Evolutionary conservation across 2,113 vertebrate species (phyloP).

Genomic region (Charina bottae): DNA sequence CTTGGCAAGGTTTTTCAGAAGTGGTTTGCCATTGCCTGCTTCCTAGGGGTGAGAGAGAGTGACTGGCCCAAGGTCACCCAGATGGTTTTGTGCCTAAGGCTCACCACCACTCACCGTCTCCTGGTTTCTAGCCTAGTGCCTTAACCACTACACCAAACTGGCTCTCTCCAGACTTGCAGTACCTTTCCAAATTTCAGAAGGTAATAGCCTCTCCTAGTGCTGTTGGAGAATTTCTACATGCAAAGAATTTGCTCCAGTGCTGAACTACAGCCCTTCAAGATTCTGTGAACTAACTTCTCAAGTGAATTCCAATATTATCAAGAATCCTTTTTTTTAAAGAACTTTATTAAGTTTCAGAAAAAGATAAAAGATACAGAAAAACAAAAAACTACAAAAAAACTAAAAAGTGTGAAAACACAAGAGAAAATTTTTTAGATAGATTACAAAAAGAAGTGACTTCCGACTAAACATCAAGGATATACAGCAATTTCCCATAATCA

Average conservation of each 20-base stretch:
- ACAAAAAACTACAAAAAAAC: no score
- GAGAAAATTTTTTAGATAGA: no score
- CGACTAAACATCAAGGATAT: no score
- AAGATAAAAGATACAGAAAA: no score
- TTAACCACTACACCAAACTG: not conserved
- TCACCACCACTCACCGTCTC: not conserved
- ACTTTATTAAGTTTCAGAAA: no score
- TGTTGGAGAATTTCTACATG: not conserved
- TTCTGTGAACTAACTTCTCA: slow-evolving; percentile 39
- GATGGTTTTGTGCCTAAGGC: not conserved
- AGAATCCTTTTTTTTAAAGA: no score
- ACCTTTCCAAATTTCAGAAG: not conserved
- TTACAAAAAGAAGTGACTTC: no score
- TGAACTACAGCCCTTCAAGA: not conserved
- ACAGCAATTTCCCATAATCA: no score
- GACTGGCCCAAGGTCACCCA: not conserved
- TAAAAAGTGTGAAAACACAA: no score
- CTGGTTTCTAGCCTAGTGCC: not conserved
- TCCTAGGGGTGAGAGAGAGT: not conserved
- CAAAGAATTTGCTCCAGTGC: not conserved
- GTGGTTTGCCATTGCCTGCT: not conserved
- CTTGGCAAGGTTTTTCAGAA: not conserved
- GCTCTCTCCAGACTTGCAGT: not conserved
- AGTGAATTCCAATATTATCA: slow-evolving; percentile 43
- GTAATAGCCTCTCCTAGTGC: not conserved